A percentile compares a stretch with the other conserved stretches of the same genome.
Conservation (phyloP, 2,797 vertebrate species). For the Mus minutoides region DNA sequence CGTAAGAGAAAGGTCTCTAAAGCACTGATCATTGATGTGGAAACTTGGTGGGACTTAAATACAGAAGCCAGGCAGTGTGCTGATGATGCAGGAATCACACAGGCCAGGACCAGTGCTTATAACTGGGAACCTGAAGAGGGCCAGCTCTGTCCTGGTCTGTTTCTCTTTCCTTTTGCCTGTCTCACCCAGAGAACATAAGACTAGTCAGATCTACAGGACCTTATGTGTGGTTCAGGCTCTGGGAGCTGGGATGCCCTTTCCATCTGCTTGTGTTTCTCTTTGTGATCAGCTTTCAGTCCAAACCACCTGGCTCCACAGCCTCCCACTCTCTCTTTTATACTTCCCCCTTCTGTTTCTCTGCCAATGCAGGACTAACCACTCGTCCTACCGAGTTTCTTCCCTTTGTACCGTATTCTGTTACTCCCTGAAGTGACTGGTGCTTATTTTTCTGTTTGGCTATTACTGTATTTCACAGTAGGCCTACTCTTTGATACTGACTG, state of each 20-base stretch:
- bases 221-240: background rate
- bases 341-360: background rate
- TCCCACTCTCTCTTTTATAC: background rate
- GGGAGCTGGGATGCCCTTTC: background rate
- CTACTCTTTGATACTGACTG: background rate
- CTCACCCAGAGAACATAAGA: background rate
- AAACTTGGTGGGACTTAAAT: background rate
- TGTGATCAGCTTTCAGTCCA: background rate
- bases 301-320: background rate
- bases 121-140: background rate
- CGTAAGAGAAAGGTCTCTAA: background rate
- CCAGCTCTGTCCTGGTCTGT: background rate
- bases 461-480: background rate
- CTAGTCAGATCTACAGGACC: background rate
- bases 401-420: background rate
- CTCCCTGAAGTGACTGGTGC: background rate
- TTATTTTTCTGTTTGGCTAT: background rate
- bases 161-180: background rate
- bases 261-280: background rate
- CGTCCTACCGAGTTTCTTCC: too few relatives aligned
- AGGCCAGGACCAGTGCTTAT: background rate
- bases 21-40: background rate
- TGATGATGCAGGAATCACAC: too few relatives aligned
- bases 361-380: background rate
- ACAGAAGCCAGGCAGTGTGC: background rate